Evolutionary conservation across 2,113 vertebrate genomes (phyloP).

Genomic region (Falcunculus frontatus): DNA sequence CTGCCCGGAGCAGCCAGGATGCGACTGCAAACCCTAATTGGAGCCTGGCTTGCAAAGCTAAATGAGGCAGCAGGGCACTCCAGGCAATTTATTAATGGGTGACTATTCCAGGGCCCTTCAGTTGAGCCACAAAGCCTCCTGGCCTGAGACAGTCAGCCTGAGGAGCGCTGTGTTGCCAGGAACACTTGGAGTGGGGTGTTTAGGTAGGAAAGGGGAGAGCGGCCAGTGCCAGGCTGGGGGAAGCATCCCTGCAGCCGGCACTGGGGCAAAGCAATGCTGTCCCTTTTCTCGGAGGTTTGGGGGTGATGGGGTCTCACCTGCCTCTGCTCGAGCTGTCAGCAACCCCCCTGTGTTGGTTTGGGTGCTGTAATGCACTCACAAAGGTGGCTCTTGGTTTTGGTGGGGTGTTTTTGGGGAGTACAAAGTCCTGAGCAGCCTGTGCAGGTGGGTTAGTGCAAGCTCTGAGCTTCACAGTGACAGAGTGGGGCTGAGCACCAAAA

Average conservation of each 20-base stretch:
- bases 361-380: rapidly evolving
- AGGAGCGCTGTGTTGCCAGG: neutral
- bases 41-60: neutral
- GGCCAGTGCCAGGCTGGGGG: neutral
- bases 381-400: neutral
- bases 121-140: neutral
- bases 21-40: neutral
- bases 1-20: neutral
- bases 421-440: neutral
- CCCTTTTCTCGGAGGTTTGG: rapidly evolving
- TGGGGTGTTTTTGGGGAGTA: neutral
- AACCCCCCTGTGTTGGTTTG: neutral
- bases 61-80: slow-evolving; percentile 26
- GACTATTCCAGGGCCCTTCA: slow-evolving; percentile 3
- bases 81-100: slow-evolving; percentile 11
- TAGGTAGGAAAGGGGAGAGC: neutral
- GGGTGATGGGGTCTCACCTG: neutral
- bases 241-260: neutral
- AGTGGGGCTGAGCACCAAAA: neutral
- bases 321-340: neutral
- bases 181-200: neutral
- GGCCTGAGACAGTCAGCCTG: neutral
- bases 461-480: neutral
- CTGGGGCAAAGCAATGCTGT: neutral
- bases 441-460: neutral